phyloP scores from a whole-genome alignment of 2,888 invertebrate genomes.

The Lasioglossum pauxillum region DNA sequence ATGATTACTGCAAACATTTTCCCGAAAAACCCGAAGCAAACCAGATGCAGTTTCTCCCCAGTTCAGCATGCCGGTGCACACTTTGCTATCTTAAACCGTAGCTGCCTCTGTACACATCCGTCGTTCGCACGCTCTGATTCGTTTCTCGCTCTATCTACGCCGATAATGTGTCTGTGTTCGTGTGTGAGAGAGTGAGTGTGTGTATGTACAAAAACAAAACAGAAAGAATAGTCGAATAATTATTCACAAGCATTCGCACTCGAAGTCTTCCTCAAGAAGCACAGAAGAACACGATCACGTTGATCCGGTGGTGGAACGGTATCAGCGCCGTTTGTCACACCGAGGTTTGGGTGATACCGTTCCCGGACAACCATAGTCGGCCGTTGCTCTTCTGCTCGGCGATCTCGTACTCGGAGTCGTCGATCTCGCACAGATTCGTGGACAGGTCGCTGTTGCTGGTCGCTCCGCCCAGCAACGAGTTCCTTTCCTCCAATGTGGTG shows the following conservation, averaged over 20 bases:
- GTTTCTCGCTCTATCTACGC: conserved; percentile 28
- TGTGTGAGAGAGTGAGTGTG: conserved; percentile 24
- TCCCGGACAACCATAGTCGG: conserved; percentile 81
- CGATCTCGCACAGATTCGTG: conserved; percentile 95
- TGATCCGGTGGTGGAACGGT: conserved; percentile 54
- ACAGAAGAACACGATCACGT: conserved; percentile 69
- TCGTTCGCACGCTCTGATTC: conserved; percentile 54
- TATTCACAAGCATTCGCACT: conserved; percentile 72
- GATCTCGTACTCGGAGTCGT: conserved; percentile 92
- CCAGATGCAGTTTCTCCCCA: neutral
- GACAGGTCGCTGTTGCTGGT: conserved; percentile 94
- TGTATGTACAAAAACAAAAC: conserved; percentile 75
- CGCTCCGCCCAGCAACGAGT: conserved; percentile 90
- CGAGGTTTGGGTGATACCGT: conserved; percentile 84
- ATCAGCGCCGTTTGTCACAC: conserved; percentile 81
- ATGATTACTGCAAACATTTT: neutral
- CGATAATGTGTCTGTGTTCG: neutral
- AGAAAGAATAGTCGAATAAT: conserved; percentile 73
- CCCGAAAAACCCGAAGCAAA: neutral
- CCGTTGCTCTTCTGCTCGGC: conserved; percentile 83
- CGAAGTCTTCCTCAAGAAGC: conserved; percentile 52
- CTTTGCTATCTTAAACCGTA: conserved; percentile 57
- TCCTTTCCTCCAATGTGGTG: conserved; percentile 90
- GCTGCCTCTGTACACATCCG: conserved; percentile 78
- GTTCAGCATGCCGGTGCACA: conserved; percentile 1